Base-by-base conservation (phyloP, 2,113 vertebrate species). In the Numida meleagris region DNA sequence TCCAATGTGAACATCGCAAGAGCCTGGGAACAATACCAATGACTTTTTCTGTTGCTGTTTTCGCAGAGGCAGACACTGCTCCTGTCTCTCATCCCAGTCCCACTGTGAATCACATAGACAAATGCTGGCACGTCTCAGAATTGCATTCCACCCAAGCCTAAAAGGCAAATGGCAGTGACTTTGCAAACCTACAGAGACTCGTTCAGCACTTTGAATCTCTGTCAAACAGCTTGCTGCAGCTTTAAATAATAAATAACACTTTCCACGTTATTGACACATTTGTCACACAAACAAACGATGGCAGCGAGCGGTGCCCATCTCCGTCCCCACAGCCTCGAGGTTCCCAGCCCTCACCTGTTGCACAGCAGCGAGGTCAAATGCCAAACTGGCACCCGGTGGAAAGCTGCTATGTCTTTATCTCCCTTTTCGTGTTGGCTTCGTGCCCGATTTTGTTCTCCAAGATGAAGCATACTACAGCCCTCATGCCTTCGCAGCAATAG, bases 51-150 rank as follows among this genome's bases (percentile, higher is more conserved):
- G 40, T 14, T 1, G 16, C 4, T 74, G 48, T 24, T 89, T 83
- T 40, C 42, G 16, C 50, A 15, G 27, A 57, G n/a, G 6, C 62
- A 80, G 82, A 4, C 14, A 0, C 20, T 1, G 31, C 4, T 53
- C 16, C 43, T 8, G n/a, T 4, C 38, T 50, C 78, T 25, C 38
- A 31, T 31, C 59, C 59, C 18, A 0, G 6, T n/a, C 73, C 80
- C 9, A 0, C 38, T 12, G 71, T 2, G 21, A 27, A 15, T 24
- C 65, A 2, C 50, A 1, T 14, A 1, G 20, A 10, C 45, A 10
- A 33, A 24, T 0, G 1, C 18, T 23, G 45, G 77, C 81, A 61
- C 45, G 31, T 38, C 51, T 62, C n/a, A 40, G 27, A 12, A 6
- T 4, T 51, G 65, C 18, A 0, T 27, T 34, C 31, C 73, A 55